Evolutionary conservation across 1,140 invertebrate species (phyloP).

Genomic region (Nebria ingens): DNA sequence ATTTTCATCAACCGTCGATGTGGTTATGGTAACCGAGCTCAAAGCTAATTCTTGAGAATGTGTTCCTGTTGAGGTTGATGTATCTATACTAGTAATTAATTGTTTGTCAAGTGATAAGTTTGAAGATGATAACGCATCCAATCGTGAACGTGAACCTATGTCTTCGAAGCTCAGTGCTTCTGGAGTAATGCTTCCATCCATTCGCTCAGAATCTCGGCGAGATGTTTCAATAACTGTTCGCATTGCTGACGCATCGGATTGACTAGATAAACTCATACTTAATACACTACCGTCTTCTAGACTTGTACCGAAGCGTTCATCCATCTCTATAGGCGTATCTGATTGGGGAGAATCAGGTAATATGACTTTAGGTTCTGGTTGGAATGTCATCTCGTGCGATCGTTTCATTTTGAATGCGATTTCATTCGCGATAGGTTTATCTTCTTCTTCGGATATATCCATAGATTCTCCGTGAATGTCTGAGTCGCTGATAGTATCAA

Average conservation of each 20-base stretch:
- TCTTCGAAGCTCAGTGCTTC: slow-evolving; percentile 39
- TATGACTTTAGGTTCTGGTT: slow-evolving; percentile 48
- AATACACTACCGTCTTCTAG: slow-evolving; percentile 45
- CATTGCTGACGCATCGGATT: slow-evolving; percentile 39
- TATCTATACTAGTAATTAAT: slow-evolving; percentile 28
- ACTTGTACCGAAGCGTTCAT: slow-evolving; percentile 42
- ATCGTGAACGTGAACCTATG: slow-evolving; percentile 21
- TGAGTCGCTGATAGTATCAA: slow-evolving; percentile 10
- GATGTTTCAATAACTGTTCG: slow-evolving; percentile 44
- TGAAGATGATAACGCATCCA: slow-evolving; percentile 22
- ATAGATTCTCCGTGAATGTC: slow-evolving; percentile 21
- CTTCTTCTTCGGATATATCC: slow-evolving; percentile 42
- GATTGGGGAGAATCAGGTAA: slow-evolving; percentile 27
- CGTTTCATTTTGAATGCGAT: slow-evolving; percentile 66
- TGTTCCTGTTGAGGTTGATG: slow-evolving; percentile 28
- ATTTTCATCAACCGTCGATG: slow-evolving; percentile 38
- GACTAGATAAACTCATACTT: slow-evolving; percentile 43
- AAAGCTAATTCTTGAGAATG: slow-evolving; percentile 25
- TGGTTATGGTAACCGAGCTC: slow-evolving; percentile 43
- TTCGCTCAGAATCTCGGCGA: slow-evolving; percentile 31
- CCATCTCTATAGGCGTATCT: slow-evolving; percentile 21
- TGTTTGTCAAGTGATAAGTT: slow-evolving; percentile 20
- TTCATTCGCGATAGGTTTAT: slow-evolving; percentile 32
- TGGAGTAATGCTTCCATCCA: slow-evolving; percentile 34
- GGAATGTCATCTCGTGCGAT: slow-evolving; percentile 83